phyloP scores from a whole-genome alignment of 2,797 vertebrate genomes.

The Nasua narica region DNA sequence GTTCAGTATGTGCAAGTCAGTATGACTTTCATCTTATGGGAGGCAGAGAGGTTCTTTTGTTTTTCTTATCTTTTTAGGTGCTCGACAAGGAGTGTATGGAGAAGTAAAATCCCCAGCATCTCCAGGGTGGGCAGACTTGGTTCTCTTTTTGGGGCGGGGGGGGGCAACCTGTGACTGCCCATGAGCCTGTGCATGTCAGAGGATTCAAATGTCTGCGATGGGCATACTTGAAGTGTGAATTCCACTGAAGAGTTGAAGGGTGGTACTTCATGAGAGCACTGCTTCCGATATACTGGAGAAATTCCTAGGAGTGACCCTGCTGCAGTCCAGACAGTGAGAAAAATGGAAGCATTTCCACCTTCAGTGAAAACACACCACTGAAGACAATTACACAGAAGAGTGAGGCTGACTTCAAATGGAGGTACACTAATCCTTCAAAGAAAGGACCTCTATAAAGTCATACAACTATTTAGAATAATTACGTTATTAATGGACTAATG shows the following conservation, averaged over 20 bases:
- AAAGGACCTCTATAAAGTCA: conserved; percentile 44
- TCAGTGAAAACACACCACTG: not conserved
- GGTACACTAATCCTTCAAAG: conserved; percentile 23
- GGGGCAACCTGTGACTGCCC: not conserved
- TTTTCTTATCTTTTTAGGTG: not conserved
- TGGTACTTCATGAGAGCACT: not conserved
- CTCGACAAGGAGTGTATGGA: not conserved
- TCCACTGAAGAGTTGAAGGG: not conserved
- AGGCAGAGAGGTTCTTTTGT: no score
- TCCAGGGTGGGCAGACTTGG: not conserved
- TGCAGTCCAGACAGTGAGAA: not conserved
- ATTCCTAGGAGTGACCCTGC: not conserved
- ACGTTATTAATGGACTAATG: conserved; percentile 40
- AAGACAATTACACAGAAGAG: not conserved
- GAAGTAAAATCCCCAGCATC: not conserved
- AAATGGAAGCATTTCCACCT: not conserved
- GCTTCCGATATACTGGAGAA: not conserved
- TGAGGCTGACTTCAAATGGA: conserved; percentile 11
- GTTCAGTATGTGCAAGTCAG: not conserved
- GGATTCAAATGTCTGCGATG: not conserved
- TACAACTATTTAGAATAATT: conserved; percentile 53
- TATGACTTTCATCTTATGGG: no score
- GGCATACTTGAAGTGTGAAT: not conserved
- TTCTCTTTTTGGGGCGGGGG: not conserved
- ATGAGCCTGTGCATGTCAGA: not conserved